Percentiles rank a stretch among this genome's conserved stretches.
phyloP scores from a whole-genome alignment of 2,113 vertebrate species.

The Haemorhous mexicanus region DNA sequence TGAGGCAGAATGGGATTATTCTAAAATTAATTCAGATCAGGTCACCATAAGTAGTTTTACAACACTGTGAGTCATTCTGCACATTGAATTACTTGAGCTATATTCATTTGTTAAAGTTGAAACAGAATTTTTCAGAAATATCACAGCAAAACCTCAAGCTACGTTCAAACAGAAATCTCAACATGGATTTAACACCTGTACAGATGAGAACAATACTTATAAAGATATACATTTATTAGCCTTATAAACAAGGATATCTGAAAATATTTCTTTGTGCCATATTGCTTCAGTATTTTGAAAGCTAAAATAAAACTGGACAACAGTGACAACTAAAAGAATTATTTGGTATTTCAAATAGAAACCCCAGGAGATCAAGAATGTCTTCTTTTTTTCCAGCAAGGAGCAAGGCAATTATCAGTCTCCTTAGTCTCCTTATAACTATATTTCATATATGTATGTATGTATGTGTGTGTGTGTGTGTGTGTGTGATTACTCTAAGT shows the following conservation, averaged over 20 bases:
- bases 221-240: background rate
- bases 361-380: background rate
- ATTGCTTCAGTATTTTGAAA: background rate
- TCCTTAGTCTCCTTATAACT: background rate
- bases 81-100: background rate
- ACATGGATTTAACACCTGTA: background rate
- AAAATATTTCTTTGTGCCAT: background rate
- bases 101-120: background rate
- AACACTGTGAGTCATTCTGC: slow-evolving; percentile 17
- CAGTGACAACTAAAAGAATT: background rate
- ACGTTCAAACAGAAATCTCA: background rate
- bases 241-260: background rate
- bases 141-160: background rate
- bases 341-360: background rate
- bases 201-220: background rate
- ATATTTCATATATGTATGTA: background rate
- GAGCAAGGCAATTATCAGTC: background rate
- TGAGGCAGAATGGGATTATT: background rate
- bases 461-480: background rate
- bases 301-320: background rate
- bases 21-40: background rate
- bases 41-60: background rate
- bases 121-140: background rate
- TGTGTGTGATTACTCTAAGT: background rate
- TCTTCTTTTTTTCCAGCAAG: background rate